phyloP scores from a whole-genome alignment of 1,140 invertebrate genomes.

The Pararge aegeria region DNA sequence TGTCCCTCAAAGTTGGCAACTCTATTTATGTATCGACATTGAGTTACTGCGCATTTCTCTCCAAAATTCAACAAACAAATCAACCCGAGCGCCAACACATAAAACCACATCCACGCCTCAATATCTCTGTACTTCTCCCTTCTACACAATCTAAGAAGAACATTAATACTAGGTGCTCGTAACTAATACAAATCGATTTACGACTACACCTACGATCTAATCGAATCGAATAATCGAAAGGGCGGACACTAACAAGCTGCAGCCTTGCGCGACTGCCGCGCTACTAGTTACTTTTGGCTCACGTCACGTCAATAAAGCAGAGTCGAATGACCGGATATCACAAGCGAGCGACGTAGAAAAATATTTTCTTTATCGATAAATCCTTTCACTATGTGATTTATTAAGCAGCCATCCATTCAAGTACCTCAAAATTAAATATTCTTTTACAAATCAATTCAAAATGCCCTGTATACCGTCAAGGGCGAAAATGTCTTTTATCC shows the following conservation, averaged over 20 bases:
- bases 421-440: no score
- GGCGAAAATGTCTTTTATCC: no score
- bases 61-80: slow-evolving; percentile 20
- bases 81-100: slow-evolving; percentile 28
- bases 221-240: slow-evolving; percentile 15
- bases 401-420: neutral
- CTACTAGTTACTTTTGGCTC: slow-evolving; percentile 28
- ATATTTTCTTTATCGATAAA: slow-evolving; percentile 43
- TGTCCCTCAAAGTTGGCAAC: neutral
- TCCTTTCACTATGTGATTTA: neutral
- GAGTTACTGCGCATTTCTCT: neutral
- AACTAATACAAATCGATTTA: slow-evolving; percentile 27
- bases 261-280: slow-evolving; percentile 41
- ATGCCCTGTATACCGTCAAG: no score
- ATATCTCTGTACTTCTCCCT: slow-evolving; percentile 17
- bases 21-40: neutral
- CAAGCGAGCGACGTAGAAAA: slow-evolving; percentile 61
- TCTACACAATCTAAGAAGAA: slow-evolving; percentile 16
- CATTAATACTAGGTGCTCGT: slow-evolving; percentile 33
- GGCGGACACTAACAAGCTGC: slow-evolving; percentile 54
- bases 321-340: slow-evolving; percentile 23
- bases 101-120: slow-evolving; percentile 30
- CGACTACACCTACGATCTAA: slow-evolving; percentile 52
- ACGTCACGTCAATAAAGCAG: slow-evolving; percentile 23
- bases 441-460: no score